Conservation (phyloP, 2,888 invertebrate species). For the Ephialtes manifestator region DNA sequence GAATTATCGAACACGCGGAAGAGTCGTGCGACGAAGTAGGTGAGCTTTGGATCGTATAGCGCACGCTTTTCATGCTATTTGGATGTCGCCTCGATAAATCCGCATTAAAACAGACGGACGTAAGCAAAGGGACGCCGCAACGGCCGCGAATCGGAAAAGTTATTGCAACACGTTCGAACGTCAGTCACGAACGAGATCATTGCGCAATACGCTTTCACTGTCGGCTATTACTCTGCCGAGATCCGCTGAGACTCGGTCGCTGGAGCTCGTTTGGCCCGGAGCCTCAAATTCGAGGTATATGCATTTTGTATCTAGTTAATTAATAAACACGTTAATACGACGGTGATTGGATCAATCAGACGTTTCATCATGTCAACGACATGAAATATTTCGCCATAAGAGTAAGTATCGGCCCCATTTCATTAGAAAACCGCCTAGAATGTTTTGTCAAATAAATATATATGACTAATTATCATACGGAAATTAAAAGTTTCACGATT, state of each 20-base stretch:
- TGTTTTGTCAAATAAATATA: too few species aligned
- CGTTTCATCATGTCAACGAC: neutral
- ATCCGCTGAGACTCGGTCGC: neutral
- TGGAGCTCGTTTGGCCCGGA: neutral
- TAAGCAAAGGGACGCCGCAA: neutral
- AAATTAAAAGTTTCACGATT: too few species aligned
- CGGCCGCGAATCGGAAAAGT: slow-evolving; percentile 50
- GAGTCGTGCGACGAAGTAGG: neutral
- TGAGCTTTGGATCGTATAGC: neutral
- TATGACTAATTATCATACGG: too few species aligned
- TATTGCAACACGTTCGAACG: slow-evolving; percentile 66
- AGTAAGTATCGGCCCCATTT: neutral
- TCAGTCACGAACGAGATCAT: slow-evolving; percentile 71
- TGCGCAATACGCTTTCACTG: slow-evolving; percentile 77
- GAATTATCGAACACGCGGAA: neutral
- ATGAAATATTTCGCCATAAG: neutral
- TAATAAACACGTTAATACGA: slow-evolving; percentile 11
- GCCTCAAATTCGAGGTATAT: neutral
- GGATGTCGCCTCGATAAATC: slow-evolving; percentile 10
- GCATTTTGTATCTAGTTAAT: slow-evolving; percentile 23
- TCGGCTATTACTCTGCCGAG: slow-evolving; percentile 37
- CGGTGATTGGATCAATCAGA: neutral
- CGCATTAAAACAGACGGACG: neutral
- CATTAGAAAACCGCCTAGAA: too few species aligned
- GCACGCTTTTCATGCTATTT: neutral